Evolutionary conservation across 2,888 invertebrate species (phyloP), one percentile per base, ranked within the genome.

Genomic region (Lathronympha strigana): DNA sequence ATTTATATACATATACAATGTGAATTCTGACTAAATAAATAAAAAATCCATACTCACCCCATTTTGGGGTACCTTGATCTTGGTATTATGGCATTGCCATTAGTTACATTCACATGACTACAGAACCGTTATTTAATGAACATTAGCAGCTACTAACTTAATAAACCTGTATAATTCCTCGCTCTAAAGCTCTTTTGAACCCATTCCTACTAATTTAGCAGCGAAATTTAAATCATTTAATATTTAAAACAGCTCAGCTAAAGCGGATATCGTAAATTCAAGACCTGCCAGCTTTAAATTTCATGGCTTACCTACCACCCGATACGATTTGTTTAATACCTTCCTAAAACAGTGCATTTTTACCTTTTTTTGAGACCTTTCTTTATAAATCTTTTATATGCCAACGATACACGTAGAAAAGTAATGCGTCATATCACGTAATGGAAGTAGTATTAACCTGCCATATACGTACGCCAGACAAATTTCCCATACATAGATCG

Each of bases 241-340:
- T 64, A 64, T 64, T 64, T 53, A 45, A 58, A 64, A 58, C 58
- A 43, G 58, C 58, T 64, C 21, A 64, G 25, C 58, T 60, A 47
- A 58, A 64, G 64, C 58, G 64, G 64, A 64, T 64, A 45, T 60
- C 64, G 64, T 64, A 64, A 63, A 64, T 64, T 64, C 58, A 60
- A 57, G 25, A 60, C 45, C 43, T 64, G 64, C 28, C 64, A 45
- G 51, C 43, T 51, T 58, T 50, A 64, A 53, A 38, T 45, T 50
- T 51, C 50, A 45, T 17, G 31, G 64, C 64, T 64, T 64, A 64
- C 17, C 36, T 58, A 51, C 23, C 45, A 11, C 31, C 33, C 50
- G 23, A 45, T 43, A 49, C 43, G 40, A 57, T 50, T 63, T 40
- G 21, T 28, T 6, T 15, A 63, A 23, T 50, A 57, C 53, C 47